Evolutionary conservation across 2,888 invertebrate species (phyloP), one percentile per base, ranked within the genome.

Genomic region (Acleris holmiana): DNA sequence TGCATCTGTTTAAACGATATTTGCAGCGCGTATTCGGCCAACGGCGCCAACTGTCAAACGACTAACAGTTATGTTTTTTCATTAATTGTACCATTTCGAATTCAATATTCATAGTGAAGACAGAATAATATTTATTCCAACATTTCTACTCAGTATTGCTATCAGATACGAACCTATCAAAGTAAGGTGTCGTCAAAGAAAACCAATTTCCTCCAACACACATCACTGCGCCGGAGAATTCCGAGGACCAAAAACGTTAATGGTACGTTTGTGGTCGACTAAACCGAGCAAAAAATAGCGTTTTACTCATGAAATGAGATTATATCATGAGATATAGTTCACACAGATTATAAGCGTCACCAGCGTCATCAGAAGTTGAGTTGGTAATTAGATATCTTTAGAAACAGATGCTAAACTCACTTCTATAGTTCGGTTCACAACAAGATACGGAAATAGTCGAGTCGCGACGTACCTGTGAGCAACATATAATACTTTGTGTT

Each of bases 181-280:
- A 47, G 19, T 19, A 10, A 47, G 7, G 47, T 47, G 17, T 19
- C 0, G 47, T 13, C 13, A 61, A 25, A 54, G 48, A 61, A 54
- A 61, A 40, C 17, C 40, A 61, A 54, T 61, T 48, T 61, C 46
- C 48, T 19, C 2, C n/a, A 54, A 21, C 61, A 61, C 61, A 47
- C 15, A 21, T 25, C 58, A 21, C 21, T 2, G 21, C 29, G n/a
- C 6, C 8, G 19, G 29, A 46, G 48, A 23, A 47, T n/a, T 15
- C 18, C 6, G 40, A n/a, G 21, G 18, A 19, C 17, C 21, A 40
- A 54, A 53, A 41, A 54, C 17, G 47, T 13, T 2, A n/a, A n/a
- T n/a, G n/a, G n/a, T 8, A 18, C n/a, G 5, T 4, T 46, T 17
- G 3, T 7, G 25, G 25, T n/a, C 25, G 25, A 25, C 47, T n/a